phyloP scores from a whole-genome alignment of 2,113 vertebrate genomes.

The Neofelis nebulosa region DNA sequence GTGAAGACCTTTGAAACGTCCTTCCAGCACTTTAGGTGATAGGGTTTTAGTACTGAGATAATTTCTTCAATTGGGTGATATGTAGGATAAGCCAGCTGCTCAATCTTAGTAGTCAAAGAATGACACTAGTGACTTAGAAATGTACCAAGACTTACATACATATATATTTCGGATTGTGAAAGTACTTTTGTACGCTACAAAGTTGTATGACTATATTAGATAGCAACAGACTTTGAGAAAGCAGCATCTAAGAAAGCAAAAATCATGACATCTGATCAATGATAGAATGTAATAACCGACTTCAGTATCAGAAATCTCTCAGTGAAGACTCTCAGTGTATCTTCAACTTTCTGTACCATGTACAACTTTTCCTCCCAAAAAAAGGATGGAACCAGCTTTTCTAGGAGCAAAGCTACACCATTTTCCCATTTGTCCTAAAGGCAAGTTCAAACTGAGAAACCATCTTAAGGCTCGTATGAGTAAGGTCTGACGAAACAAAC shows the following conservation, averaged over 20 bases:
- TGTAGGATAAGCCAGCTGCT: background rate
- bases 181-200: background rate
- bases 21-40: background rate
- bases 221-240: background rate
- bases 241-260: background rate
- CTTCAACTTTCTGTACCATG: background rate
- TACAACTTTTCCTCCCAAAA: background rate
- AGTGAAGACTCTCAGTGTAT: background rate
- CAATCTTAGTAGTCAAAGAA: background rate
- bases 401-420: background rate
- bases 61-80: background rate
- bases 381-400: background rate
- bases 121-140: background rate
- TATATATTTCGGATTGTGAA: background rate
- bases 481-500: conserved; percentile 19
- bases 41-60: conserved; percentile 19
- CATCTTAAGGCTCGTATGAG: conserved; percentile 50
- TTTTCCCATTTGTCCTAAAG: conserved; percentile 34
- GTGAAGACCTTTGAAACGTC: background rate
- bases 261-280: background rate
- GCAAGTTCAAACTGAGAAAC: conserved; percentile 63
- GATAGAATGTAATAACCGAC: background rate
- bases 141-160: background rate
- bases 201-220: background rate
- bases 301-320: background rate